Base-by-base conservation (phyloP, 1,140 invertebrate genomes). In the Cylas formicarius region DNA sequence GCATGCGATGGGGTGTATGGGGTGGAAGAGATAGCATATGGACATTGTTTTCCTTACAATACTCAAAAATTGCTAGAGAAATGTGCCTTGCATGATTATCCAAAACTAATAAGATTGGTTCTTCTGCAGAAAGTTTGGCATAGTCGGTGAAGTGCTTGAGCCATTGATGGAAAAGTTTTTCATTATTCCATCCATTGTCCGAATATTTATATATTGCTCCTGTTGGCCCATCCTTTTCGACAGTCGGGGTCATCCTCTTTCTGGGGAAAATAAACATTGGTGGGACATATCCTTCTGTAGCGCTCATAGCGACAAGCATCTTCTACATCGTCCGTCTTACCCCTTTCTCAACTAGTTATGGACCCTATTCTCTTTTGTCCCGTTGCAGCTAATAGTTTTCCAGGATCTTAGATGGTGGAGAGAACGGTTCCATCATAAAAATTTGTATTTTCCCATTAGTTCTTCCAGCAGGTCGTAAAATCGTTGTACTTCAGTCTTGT, bases 201-300 rank as follows among this genome's bases (percentile, higher is more conserved):
- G n/a, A n/a, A n/a, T n/a, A n/a, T n/a, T n/a, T n/a, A 13, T 27
- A 27, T 29, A 44, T 44, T 20, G 17, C 26, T 10, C 26, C 33
- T 8, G 32, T 13, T 6, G 23, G 23, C 11, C 32, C 32, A 18
- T 29, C 8, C 29, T 37, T 36, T 8, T 21, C 14, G 4, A 44
- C 11, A 13, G 10, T 13, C 4, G 14, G 16, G 8, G 35, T 44
- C 33, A 37, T 53, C 44, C 58, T 55, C 19, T 61, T 61, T 53
- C 62, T 60, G 39, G 64, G 54, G 21, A 10, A 72, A 22, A 72
- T 55, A 43, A 73, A 70, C 35, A 69, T 40, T 7, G 37, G 36
- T 3, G 36, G 37, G 22, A 47, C 22, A 47, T 47, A 44, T 26
- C 29, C 0, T 16, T 62, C 62, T 38, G 48, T 36, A 39, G 63